These are phyloP conservation scores for Willowsia nigromaculata DNA, from an alignment of 2,888 invertebrate species.

Conservation along the genomic window DNA sequence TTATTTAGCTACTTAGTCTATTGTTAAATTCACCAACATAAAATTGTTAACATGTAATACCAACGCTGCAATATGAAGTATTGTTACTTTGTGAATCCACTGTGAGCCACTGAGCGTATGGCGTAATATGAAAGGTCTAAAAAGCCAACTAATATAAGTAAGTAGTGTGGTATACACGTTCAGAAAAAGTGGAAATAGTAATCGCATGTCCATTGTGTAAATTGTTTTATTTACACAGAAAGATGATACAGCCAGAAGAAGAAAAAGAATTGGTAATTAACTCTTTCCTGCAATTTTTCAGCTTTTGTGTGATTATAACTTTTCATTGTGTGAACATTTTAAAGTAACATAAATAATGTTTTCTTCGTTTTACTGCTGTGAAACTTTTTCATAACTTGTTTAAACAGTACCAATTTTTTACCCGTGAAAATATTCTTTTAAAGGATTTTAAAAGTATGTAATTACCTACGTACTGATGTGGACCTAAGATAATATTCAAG, in stretches of 20 bases:
- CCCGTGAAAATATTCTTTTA: background rate
- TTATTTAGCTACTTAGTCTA: background rate
- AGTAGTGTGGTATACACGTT: background rate
- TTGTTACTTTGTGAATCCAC: background rate
- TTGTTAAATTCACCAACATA: background rate
- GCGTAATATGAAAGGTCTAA: background rate
- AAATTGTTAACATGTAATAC: background rate
- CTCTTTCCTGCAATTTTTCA: constrained; percentile 53
- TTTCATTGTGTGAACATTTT: constrained; percentile 28
- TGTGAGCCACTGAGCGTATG: background rate
- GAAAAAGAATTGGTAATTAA: constrained; percentile 58
- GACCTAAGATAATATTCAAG: background rate
- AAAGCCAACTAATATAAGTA: background rate
- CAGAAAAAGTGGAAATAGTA: constrained; percentile 26
- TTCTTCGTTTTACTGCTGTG: background rate
- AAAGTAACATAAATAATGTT: background rate
- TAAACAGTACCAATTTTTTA: background rate
- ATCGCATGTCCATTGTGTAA: constrained; percentile 65
- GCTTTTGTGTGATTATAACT: constrained; percentile 20
- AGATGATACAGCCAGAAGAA: background rate
- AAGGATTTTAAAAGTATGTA: background rate
- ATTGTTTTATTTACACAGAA: constrained; percentile 54
- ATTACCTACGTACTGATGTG: background rate
- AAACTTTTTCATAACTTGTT: constrained; percentile 9
- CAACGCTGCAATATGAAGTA: too few species aligned